Conservation (phyloP, 2,113 vertebrate genomes). For the Rhadina sibilatrix region DNA sequence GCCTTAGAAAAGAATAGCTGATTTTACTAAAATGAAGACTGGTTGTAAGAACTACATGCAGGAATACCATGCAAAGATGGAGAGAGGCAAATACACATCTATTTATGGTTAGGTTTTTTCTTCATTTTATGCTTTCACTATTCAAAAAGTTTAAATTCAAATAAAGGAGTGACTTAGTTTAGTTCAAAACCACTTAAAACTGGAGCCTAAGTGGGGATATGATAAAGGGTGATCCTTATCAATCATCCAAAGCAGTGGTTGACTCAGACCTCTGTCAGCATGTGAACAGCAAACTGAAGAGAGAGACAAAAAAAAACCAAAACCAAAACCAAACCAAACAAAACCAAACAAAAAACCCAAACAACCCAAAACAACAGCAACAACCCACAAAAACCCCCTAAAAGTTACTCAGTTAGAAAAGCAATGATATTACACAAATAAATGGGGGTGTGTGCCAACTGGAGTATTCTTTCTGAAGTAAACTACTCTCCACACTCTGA, state of each 20-base stretch:
- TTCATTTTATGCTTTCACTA: neutral
- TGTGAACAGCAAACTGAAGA: neutral
- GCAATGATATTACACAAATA: neutral
- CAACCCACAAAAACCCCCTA: neutral
- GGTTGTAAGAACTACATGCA: neutral
- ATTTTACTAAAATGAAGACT: neutral
- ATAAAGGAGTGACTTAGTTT: neutral
- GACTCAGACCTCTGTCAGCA: neutral
- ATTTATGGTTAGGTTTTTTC: neutral
- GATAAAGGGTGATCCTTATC: neutral
- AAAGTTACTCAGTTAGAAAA: neutral
- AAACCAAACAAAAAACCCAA: too few relatives aligned
- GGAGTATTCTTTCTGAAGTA: neutral
- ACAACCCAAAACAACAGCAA: too few relatives aligned
- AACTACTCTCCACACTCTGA: neutral
- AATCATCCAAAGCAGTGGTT: neutral
- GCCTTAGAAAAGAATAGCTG: neutral
- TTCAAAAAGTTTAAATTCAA: neutral
- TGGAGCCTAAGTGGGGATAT: neutral
- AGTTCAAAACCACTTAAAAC: neutral
- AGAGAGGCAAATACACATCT: neutral
- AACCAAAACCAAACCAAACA: rapidly evolving
- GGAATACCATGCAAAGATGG: neutral
- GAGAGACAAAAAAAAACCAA: neutral
- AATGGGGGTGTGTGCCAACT: rapidly evolving